Conservation (phyloP, 2,888 invertebrate species). For the Leucophenga montana region DNA sequence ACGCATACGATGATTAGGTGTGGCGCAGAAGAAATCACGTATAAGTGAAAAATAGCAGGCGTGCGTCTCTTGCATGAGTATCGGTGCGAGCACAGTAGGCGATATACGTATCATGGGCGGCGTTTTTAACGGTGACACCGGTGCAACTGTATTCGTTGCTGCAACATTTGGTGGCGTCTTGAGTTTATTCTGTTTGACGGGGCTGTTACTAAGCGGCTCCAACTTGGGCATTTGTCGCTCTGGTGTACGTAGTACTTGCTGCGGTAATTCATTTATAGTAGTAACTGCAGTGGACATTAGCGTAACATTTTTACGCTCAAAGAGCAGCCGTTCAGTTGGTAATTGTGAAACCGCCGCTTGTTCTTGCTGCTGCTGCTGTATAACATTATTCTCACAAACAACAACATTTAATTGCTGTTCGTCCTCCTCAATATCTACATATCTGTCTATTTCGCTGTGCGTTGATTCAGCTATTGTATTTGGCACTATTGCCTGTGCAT, state of each 20-base stretch:
- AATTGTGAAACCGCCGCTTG: constrained; percentile 41
- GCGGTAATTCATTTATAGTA: constrained; percentile 41
- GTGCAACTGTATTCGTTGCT: constrained; percentile 1
- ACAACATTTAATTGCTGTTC: constrained; percentile 43
- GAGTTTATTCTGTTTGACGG: constrained; percentile 7
- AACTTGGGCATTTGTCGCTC: constrained; percentile 53
- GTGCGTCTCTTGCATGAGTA: constrained; percentile 86
- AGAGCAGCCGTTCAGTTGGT: constrained; percentile 13
- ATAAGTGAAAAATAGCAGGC: constrained; percentile 90
- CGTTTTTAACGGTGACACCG: not conserved
- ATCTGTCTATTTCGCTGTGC: constrained; percentile 38
- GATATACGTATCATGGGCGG: constrained; percentile 11
- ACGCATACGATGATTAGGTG: constrained; percentile 88
- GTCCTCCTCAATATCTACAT: constrained; percentile 40
- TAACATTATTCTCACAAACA: constrained; percentile 44
- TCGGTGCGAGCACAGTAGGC: constrained; percentile 62
- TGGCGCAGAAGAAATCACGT: constrained; percentile 89
- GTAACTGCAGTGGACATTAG: not conserved
- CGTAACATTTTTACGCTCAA: not conserved
- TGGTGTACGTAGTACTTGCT: constrained; percentile 30
- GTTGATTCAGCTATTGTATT: not conserved
- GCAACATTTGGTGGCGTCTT: constrained; percentile 16
- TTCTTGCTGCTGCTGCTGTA: constrained; percentile 49
- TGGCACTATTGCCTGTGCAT: constrained; percentile 48
- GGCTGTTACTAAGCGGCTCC: constrained; percentile 51